These are phyloP conservation scores for Lathamus discolor DNA, from an alignment of 2,113 vertebrate genomes.

Conservation along the genomic window DNA sequence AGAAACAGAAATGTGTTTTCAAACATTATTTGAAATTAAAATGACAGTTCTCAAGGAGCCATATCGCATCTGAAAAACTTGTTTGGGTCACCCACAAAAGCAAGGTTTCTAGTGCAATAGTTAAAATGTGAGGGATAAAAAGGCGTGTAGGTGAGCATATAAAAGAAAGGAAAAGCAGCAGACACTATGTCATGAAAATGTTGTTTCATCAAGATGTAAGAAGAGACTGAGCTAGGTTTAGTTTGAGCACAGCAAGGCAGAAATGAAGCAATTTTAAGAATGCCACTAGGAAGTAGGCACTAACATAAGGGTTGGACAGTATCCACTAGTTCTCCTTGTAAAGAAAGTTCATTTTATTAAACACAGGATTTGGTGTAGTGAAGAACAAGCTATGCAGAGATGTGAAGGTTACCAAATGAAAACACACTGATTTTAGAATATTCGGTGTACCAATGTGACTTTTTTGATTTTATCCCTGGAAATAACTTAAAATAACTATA, in stretches of 20 bases:
- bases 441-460: background rate
- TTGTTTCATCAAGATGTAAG: background rate
- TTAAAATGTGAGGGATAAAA: background rate
- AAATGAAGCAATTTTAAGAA: background rate
- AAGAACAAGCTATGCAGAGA: background rate
- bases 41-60: background rate
- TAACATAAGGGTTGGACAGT: background rate
- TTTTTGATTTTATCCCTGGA: background rate
- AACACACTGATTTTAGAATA: background rate
- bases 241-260: background rate
- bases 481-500: background rate
- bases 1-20: background rate
- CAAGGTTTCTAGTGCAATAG: background rate
- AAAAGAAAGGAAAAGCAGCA: background rate
- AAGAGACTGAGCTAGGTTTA: background rate
- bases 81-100: background rate
- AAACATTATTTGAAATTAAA: background rate
- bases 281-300: background rate
- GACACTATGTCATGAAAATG: background rate
- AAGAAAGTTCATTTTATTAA: background rate
- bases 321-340: background rate
- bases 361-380: background rate
- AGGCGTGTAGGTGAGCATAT: background rate
- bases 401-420: background rate
- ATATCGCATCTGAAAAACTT: background rate